Conservation (phyloP, 1,140 invertebrate genomes). For the Apis dorsata region DNA sequence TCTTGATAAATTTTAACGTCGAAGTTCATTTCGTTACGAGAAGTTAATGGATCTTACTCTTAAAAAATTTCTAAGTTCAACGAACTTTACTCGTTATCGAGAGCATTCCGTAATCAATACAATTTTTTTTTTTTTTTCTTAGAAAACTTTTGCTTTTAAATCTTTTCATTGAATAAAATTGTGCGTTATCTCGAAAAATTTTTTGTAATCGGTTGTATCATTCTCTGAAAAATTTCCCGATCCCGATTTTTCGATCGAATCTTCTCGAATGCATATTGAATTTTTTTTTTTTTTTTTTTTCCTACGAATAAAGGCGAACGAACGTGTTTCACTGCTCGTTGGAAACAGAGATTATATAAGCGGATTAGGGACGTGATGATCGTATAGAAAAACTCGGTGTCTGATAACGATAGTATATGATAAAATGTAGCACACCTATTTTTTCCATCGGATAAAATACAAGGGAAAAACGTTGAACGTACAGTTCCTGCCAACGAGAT, state of each 20-base stretch:
- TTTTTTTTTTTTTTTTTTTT: not conserved
- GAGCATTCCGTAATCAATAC: no score
- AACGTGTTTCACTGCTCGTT: not conserved
- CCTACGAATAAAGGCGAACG: not conserved
- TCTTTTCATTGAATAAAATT: no score
- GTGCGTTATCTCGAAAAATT: no score
- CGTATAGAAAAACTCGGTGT: not conserved
- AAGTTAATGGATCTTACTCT: no score
- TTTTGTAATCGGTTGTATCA: no score
- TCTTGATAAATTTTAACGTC: no score
- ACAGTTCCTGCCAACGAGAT: not conserved
- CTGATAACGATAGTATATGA: conserved; percentile 17
- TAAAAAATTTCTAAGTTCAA: no score
- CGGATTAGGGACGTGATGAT: not conserved
- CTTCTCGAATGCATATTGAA: not conserved
- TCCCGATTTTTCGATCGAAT: not conserved
- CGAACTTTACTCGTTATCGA: no score
- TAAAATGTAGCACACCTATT: conserved; percentile 3
- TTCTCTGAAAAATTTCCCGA: not conserved
- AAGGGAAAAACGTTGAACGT: conserved; percentile 5
- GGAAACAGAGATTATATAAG: conserved; percentile 1
- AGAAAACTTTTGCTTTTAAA: no score
- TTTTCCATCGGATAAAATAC: not conserved
- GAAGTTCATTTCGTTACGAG: no score
- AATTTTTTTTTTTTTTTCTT: no score